These are phyloP conservation scores for Enoplosus armatus DNA, from an alignment of 2,797 vertebrate genomes.

Conservation along the genomic window DNA sequence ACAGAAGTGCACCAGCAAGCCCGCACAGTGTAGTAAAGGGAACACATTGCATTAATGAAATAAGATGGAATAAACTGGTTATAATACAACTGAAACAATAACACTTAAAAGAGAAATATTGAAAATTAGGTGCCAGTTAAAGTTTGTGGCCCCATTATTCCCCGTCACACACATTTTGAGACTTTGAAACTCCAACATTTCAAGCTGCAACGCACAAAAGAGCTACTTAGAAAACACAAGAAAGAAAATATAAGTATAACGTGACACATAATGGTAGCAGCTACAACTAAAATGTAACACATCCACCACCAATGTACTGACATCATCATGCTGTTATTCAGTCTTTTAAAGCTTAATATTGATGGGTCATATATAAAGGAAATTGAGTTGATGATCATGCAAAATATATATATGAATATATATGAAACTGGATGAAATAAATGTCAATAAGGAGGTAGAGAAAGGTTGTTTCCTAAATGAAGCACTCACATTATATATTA, in stretches of 20 bases:
- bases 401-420: background rate
- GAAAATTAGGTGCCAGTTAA: conserved; percentile 18
- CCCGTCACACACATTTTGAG: conserved; percentile 24
- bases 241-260: background rate
- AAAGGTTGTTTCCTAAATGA: background rate
- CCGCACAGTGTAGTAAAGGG: background rate
- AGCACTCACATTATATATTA: background rate
- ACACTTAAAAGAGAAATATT: background rate
- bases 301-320: background rate
- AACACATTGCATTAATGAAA: conserved; percentile 33
- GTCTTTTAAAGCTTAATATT: background rate
- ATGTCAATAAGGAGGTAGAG: background rate
- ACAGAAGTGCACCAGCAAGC: conserved; percentile 16
- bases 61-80: background rate
- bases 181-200: conserved; percentile 7
- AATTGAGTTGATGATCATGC: background rate
- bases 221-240: background rate
- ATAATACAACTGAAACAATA: conserved; percentile 27
- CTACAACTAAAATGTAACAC: background rate
- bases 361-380: background rate
- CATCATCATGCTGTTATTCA: background rate
- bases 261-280: background rate
- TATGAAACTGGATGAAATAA: background rate
- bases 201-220: background rate
- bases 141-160: conserved; percentile 34